Evolutionary conservation across 2,888 invertebrate species (phyloP).

Genomic region (Acleris literana): DNA sequence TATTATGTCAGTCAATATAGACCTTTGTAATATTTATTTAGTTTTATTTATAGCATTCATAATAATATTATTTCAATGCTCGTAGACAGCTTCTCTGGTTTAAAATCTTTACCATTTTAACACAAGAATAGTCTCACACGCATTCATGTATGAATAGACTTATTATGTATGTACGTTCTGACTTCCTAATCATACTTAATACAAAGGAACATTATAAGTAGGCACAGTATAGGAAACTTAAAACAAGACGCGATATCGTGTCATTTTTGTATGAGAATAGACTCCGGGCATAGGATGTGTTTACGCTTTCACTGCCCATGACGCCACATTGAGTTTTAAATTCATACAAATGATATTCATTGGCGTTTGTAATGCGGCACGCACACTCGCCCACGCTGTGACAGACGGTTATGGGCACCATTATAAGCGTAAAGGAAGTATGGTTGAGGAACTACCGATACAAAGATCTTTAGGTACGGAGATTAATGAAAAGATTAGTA

Average conservation of each 20-base stretch:
- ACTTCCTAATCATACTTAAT: constrained; percentile 21
- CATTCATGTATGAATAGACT: neutral
- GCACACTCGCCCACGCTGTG: neutral
- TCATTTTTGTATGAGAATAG: too few relatives aligned
- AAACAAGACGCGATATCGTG: too few relatives aligned
- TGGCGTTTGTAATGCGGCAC: neutral
- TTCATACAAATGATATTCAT: too few relatives aligned
- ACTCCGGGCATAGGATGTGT: too few relatives aligned
- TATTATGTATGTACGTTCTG: neutral
- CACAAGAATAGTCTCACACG: neutral
- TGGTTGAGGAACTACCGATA: constrained; percentile 27
- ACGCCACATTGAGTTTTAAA: too few relatives aligned
- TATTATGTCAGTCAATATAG: too few relatives aligned
- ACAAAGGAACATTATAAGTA: constrained; percentile 16
- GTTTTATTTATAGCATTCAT: too few relatives aligned
- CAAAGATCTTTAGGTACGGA: constrained; percentile 6
- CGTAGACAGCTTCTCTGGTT: too few relatives aligned
- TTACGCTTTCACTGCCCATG: too few relatives aligned
- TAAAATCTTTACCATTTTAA: too few relatives aligned
- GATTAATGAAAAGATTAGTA: constrained; percentile 29
- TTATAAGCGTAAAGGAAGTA: constrained; percentile 20
- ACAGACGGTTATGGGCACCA: neutral
- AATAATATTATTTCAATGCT: too few relatives aligned
- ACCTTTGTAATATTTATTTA: too few relatives aligned
- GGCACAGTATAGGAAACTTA: constrained; percentile 10